Evolutionary conservation across 1,140 invertebrate genomes (phyloP), one percentile per base, ranked within the genome.

Genomic region (Hycleus cichorii): DNA sequence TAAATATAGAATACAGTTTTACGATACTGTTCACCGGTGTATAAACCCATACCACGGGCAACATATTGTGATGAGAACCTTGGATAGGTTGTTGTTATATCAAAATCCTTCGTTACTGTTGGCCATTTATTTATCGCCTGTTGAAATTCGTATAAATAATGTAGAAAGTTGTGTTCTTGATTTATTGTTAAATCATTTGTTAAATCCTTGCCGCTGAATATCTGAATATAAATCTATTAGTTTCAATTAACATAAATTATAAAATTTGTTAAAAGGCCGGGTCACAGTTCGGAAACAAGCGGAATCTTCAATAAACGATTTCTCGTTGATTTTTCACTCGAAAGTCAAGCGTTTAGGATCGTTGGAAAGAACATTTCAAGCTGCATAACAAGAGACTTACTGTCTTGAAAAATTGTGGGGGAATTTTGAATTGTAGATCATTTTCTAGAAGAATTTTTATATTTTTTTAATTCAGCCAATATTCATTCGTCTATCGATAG

Each of bases 11-110:
- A 69, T 24, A 58, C 54, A 1, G 64, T 62, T 71, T 77, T 77
- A 53, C 75, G 74, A 48, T 78, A 74, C 48, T 77, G 68, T 67
- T 78, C 78, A 12, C 77, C 78, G 38, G 77, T 76, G 39, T 76
- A 70, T 12, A 83, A 69, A 3, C 81, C 81, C 66, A 81, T 80
- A 25, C 81, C 80, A 65, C 76, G 74, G 9, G 78, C 80, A 1
- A 81, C 70, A 58, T 80, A 83, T 59, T 77, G 75, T 5, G 76
- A 65, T n/a, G 75, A 77, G 57, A 75, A 75, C 18, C 65, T 64
- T 18, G 18, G 18, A 18, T 18, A 18, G 18, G 40, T 32, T 39
- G 39, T 11, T 12, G n/a, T 47, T 26, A 40, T 8, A 38, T 57
- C 46, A 32, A 32, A 32, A 32, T 32, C 32, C 42, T 69, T 65